Evolutionary conservation across 2,113 vertebrate genomes (phyloP).

Genomic region (Sylvilagus bachmani): DNA sequence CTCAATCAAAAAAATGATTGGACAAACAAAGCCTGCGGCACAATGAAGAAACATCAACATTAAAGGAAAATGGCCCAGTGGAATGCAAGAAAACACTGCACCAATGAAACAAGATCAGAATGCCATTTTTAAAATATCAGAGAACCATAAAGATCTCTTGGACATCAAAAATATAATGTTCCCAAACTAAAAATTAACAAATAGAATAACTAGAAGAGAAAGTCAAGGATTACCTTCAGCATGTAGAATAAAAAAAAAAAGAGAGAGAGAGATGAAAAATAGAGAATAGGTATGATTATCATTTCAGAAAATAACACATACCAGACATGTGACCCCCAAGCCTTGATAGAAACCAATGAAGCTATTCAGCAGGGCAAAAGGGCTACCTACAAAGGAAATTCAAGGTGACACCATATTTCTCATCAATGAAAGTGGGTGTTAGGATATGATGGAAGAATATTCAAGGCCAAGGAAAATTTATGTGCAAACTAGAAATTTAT

Average conservation of each 20-base stretch:
- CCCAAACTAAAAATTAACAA: conserved; percentile 3
- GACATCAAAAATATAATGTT: conserved; percentile 46
- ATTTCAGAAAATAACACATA: neutral
- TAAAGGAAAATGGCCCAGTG: neutral
- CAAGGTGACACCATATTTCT: neutral
- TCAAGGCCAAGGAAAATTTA: neutral
- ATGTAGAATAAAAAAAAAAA: neutral
- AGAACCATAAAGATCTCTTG: conserved; percentile 38
- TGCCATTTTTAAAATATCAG: neutral
- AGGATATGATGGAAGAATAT: neutral
- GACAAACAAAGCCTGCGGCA: neutral
- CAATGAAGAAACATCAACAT: neutral
- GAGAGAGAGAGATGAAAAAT: neutral
- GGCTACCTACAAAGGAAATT: neutral
- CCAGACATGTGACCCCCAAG: neutral
- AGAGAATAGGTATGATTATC: neutral
- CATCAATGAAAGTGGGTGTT: neutral
- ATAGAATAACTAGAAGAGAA: conserved; percentile 27
- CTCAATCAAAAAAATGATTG: neutral
- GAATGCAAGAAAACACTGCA: neutral
- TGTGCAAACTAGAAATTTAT: neutral
- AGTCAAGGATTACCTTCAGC: neutral
- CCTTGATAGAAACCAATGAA: neutral
- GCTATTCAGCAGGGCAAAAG: too few species aligned
- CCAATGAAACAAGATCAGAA: neutral